Base-by-base conservation (phyloP, 1,140 invertebrate genomes). In the Drosophila mojavensis region DNA sequence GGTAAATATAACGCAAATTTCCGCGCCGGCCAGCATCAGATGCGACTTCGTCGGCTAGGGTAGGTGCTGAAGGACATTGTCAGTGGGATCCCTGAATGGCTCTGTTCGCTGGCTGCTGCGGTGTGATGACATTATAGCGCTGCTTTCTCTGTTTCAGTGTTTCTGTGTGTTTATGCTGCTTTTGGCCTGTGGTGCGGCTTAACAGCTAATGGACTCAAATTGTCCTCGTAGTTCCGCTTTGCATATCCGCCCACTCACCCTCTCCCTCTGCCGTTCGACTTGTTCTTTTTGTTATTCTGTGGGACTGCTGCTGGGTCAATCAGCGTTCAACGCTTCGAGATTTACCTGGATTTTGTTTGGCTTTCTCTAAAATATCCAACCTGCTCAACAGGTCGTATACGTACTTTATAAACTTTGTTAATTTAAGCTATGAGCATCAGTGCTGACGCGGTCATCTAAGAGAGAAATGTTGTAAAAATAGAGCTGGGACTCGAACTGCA, bases 191-290 rank as follows among this genome's bases (percentile, higher is more conserved):
- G 64, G 66, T 77, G 75, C 78, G 75, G 81, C 81, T 86, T 85
- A 86, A 75, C 79, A 82, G 83, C 79, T 82, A 85, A 88, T 82
- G 82, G 83, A 82, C 82, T 72, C 67, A 86, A 85, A 85, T 73
- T 84, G 71, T 67, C 67, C 48, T 69, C 66, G 67, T 56, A 67
- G 64, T 53, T 86, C 50, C 71, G 53, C 59, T 81, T 73, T 66
- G 55, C 54, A 73, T 64, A 58, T 56, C 61, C 53, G 50, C 43
- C 43, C 17, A 2, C 36, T 33, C 30, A 7, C 6, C 1, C 33
- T 33, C 33, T 33, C 10, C 2, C 20, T 11, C n/a, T 41, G 9
- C 15, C 13, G 17, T 20, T 30, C 20, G 10, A 2, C 43, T 43
- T 15, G 36, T 15, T 20, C 33, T 48, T 24, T 33, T 54, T 48